A percentile compares a stretch with the other conserved stretches of the same genome.
Evolutionary conservation across 1,140 invertebrate genomes (phyloP).

Genomic region (Rhyacophila brunnea): DNA sequence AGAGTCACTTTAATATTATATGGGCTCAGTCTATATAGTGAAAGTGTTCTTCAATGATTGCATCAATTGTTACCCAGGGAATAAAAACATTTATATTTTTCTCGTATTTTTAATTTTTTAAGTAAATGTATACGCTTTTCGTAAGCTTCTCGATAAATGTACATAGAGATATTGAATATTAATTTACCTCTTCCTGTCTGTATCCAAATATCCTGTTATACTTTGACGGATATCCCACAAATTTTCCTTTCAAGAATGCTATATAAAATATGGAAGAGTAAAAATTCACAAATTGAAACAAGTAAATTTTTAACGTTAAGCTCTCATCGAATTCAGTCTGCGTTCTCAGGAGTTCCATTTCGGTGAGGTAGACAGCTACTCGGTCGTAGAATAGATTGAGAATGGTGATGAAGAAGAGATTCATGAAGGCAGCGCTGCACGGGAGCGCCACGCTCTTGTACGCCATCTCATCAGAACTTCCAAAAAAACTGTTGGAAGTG

Average conservation of each 20-base stretch:
- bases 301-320: constrained; percentile 81
- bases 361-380: constrained; percentile 57
- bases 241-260: constrained; percentile 81
- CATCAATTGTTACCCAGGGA: no score
- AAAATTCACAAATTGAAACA: constrained; percentile 87
- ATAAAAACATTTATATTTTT: no score
- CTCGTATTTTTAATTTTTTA: no score
- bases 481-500: constrained; percentile 26
- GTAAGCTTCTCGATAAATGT: no score
- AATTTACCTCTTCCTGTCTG: constrained; percentile 68
- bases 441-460: constrained; percentile 27
- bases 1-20: no score
- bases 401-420: constrained; percentile 26
- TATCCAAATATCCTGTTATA: constrained; percentile 71
- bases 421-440: constrained; percentile 28
- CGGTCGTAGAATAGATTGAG: constrained; percentile 45
- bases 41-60: no score
- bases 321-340: constrained; percentile 85
- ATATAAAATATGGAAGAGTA: constrained; percentile 87
- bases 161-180: no score
- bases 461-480: constrained; percentile 14
- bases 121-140: no score
- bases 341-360: constrained; percentile 82
- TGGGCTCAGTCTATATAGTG: no score
- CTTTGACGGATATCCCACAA: constrained; percentile 74